Conservation (phyloP, 2,797 vertebrate species). For the Brachymystax lenok region DNA sequence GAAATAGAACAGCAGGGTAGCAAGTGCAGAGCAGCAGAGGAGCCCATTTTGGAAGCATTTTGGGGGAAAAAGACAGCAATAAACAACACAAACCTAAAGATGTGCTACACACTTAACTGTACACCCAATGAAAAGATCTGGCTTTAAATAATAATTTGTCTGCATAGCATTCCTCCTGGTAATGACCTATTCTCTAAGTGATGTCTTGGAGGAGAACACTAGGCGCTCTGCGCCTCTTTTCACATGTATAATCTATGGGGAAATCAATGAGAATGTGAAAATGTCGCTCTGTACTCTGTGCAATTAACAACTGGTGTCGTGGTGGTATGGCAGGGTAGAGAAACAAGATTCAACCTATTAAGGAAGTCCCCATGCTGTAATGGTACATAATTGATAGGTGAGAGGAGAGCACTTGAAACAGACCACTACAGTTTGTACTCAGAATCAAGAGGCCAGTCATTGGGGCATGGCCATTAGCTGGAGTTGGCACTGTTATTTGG, state of each 20-base stretch:
- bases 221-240: background rate
- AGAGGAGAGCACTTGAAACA: conserved; percentile 40
- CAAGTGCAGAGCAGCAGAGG: conserved; percentile 17
- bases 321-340: conserved; percentile 16
- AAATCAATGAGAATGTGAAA: conserved; percentile 21
- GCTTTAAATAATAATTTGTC: conserved; percentile 30
- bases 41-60: conserved; percentile 24
- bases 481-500: conserved; percentile 42
- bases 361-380: conserved; percentile 36
- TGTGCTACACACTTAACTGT: conserved; percentile 5
- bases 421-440: conserved; percentile 20
- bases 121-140: background rate
- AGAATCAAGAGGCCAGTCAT: conserved; percentile 46
- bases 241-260: conserved; percentile 20
- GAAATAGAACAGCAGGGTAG: conserved; percentile 31
- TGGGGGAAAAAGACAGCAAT: conserved; percentile 13
- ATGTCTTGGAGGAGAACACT: background rate
- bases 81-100: conserved; percentile 26
- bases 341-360: conserved; percentile 33
- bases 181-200: conserved; percentile 8
- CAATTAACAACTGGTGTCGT: conserved; percentile 24
- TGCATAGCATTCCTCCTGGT: conserved; percentile 19
- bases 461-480: conserved; percentile 42
- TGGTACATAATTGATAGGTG: conserved; percentile 53
- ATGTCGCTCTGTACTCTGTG: conserved; percentile 9